phyloP scores from a whole-genome alignment of 2,797 vertebrate genomes.

The Pygocentrus nattereri region DNA sequence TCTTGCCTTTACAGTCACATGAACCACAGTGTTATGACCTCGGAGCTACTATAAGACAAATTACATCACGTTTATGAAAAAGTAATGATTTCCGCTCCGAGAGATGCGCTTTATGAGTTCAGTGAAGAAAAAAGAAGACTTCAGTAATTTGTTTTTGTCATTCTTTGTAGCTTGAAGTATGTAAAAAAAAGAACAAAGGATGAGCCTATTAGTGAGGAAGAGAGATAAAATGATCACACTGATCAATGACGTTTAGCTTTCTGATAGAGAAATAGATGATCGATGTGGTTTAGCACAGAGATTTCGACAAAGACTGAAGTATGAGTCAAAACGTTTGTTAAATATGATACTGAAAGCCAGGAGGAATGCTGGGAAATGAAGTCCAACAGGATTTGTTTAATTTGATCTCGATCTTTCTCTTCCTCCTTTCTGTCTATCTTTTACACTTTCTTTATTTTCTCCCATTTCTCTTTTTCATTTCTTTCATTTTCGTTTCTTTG shows the following conservation, averaged over 20 bases:
- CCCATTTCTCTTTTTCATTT: not conserved
- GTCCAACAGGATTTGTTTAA: not conserved
- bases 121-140: slow-evolving; percentile 35
- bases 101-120: slow-evolving; percentile 73
- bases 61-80: slow-evolving; percentile 82
- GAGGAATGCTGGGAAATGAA: slow-evolving; percentile 11
- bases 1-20: slow-evolving; percentile 61
- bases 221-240: slow-evolving; percentile 10
- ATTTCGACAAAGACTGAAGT: too few species aligned
- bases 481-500: slow-evolving; percentile 6
- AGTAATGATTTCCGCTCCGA: slow-evolving; percentile 81
- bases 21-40: slow-evolving; percentile 70
- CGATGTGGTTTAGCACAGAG: not conserved
- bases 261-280: not conserved
- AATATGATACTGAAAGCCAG: not conserved
- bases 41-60: slow-evolving; percentile 75
- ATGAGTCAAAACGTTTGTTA: too few species aligned
- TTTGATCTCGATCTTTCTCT: not conserved
- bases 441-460: slow-evolving; percentile 20
- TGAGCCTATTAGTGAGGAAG: slow-evolving; percentile 1
- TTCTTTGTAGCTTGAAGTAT: slow-evolving; percentile 3
- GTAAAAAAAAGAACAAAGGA: slow-evolving; percentile 7
- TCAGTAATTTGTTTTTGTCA: slow-evolving; percentile 13
- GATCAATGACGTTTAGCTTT: slow-evolving; percentile 15
- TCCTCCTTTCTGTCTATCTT: not conserved